Evolutionary conservation across 1,140 invertebrate species (phyloP).

Genomic region (Papilio xuthus): DNA sequence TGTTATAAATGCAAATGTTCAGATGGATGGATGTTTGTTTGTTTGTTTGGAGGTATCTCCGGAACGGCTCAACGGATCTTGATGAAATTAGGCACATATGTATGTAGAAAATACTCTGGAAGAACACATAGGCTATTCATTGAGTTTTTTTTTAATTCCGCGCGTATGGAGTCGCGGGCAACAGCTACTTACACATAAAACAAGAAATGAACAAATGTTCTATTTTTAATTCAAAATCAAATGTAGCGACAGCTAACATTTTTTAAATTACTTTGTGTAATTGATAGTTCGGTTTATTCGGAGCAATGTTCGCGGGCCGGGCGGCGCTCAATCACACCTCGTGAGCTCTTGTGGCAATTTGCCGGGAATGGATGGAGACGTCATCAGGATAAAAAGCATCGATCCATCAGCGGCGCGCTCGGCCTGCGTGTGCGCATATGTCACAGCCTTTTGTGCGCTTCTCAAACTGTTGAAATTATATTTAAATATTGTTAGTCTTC

Average conservation of each 20-base stretch:
- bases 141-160: too few species aligned
- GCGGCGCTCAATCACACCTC: slow-evolving; percentile 63
- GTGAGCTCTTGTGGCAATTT: slow-evolving; percentile 71
- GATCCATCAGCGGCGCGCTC: slow-evolving; percentile 66
- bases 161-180: too few species aligned
- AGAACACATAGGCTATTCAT: too few species aligned
- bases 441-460: slow-evolving; percentile 45
- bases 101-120: too few species aligned
- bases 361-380: slow-evolving; percentile 76
- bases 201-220: neutral
- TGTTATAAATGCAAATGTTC: too few species aligned
- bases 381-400: slow-evolving; percentile 77
- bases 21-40: too few species aligned
- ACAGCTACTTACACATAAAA: neutral
- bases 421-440: slow-evolving; percentile 60
- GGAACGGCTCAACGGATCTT: too few species aligned
- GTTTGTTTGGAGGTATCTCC: too few species aligned
- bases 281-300: slow-evolving; percentile 72
- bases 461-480: slow-evolving; percentile 40
- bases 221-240: neutral
- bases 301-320: slow-evolving; percentile 62
- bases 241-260: slow-evolving; percentile 42
- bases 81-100: too few species aligned
- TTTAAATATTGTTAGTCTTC: neutral
- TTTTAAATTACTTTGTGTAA: slow-evolving; percentile 64